A percentile compares a stretch with the other conserved stretches of the same genome.
Conservation (phyloP, 2,888 invertebrate genomes). For the Athrips mouffetella region DNA sequence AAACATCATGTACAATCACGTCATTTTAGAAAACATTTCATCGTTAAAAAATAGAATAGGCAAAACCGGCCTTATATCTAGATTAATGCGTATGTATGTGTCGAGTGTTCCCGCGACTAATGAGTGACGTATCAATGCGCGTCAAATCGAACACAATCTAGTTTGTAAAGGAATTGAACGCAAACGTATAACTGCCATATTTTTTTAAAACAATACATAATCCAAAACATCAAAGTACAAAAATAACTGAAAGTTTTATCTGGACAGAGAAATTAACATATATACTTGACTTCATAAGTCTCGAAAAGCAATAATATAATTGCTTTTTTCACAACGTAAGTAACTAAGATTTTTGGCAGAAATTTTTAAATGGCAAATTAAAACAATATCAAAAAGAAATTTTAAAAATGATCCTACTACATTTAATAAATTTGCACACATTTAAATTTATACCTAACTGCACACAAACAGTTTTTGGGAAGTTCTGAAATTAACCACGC, state of each 20-base stretch:
- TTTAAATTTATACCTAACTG: constrained; percentile 10
- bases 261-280: constrained; percentile 4
- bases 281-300: background rate
- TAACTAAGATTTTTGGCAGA: background rate
- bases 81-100: constrained; percentile 39
- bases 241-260: constrained; percentile 28
- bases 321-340: background rate
- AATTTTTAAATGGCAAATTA: background rate
- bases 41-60: constrained; percentile 67
- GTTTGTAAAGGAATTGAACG: constrained; percentile 68
- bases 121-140: constrained; percentile 22
- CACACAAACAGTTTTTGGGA: constrained; percentile 8
- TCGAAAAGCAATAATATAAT: constrained; percentile 6
- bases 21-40: constrained; percentile 46
- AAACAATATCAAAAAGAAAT: constrained; percentile 1
- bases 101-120: constrained; percentile 22
- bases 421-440: constrained; percentile 6
- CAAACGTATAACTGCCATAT: constrained; percentile 73
- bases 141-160: constrained; percentile 36
- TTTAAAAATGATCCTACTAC: constrained; percentile 1
- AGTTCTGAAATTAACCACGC: constrained; percentile 19
- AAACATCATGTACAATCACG: constrained; percentile 67
- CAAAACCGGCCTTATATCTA: constrained; percentile 71
- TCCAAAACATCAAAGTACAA: constrained; percentile 44
- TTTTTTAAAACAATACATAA: constrained; percentile 52